These are phyloP conservation scores for Deilephila elpenor DNA, from an alignment of 2,888 invertebrate genomes.

Conservation along the genomic window DNA sequence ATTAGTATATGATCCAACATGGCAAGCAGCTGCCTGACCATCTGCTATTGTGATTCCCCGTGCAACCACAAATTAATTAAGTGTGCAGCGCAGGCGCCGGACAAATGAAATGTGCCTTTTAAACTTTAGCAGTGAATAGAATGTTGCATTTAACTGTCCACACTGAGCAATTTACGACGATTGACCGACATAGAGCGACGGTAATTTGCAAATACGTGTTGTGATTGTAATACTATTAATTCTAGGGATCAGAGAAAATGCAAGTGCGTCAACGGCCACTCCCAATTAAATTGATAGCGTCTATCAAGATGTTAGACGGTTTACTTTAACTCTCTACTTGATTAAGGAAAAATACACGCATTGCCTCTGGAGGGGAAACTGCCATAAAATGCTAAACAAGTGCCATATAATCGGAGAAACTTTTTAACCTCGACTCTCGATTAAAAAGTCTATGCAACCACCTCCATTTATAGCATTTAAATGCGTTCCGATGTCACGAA, in stretches of 20 bases:
- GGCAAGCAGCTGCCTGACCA: conserved; percentile 69
- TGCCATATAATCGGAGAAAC: conserved; percentile 32
- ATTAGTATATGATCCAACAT: conserved; percentile 56
- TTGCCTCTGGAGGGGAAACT: conserved; percentile 1
- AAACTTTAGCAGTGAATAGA: conserved; percentile 37
- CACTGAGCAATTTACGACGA: conserved; percentile 50
- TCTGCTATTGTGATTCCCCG: conserved; percentile 72
- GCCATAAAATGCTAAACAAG: conserved; percentile 12
- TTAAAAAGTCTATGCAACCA: conserved; percentile 27
- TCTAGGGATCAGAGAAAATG: conserved; percentile 44
- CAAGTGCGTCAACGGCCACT: conserved; percentile 34
- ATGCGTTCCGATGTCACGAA: neutral
- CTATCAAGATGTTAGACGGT: conserved; percentile 35
- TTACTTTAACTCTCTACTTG: neutral
- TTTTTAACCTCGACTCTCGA: conserved; percentile 25
- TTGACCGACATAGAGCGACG: conserved; percentile 45
- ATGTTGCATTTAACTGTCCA: conserved; percentile 42
- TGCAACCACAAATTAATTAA: conserved; percentile 69
- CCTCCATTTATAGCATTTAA: conserved; percentile 8
- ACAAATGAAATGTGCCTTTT: conserved; percentile 32
- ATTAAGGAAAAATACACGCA: neutral
- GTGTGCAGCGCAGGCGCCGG: conserved; percentile 58
- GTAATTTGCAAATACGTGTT: conserved; percentile 48
- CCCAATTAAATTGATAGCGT: conserved; percentile 46
- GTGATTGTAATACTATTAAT: conserved; percentile 45